phyloP scores from a whole-genome alignment of 1,140 invertebrate species.

The Tyrophagus putrescentiae region DNA sequence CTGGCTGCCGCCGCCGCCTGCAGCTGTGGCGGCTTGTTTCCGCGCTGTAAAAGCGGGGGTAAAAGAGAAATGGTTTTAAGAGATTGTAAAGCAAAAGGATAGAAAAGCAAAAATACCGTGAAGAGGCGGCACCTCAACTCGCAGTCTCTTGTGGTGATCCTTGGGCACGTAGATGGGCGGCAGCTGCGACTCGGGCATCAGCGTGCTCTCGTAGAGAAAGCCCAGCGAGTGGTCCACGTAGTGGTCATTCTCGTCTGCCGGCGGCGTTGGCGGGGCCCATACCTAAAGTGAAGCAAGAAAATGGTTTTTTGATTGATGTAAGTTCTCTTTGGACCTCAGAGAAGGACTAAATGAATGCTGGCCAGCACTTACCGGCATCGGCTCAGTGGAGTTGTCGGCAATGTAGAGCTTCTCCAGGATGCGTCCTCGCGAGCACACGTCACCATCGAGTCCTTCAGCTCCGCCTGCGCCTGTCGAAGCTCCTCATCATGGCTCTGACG shows the following conservation, averaged over 20 bases:
- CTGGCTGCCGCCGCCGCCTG: too few species aligned
- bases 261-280: slow-evolving; percentile 34
- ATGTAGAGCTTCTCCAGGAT: too few species aligned
- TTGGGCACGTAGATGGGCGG: slow-evolving; percentile 71
- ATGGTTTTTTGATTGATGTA: background rate
- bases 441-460: slow-evolving; percentile 42
- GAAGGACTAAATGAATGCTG: too few species aligned
- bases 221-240: slow-evolving; percentile 70
- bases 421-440: slow-evolving; percentile 56
- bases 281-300: background rate
- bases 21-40: too few species aligned
- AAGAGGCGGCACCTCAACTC: slow-evolving; percentile 42
- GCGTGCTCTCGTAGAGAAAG: slow-evolving; percentile 64
- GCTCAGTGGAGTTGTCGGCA: too few species aligned
- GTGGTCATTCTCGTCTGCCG: too few species aligned
- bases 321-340: background rate
- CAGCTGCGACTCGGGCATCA: slow-evolving; percentile 64
- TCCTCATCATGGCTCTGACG: background rate
- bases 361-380: too few species aligned
- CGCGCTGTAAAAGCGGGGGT: slow-evolving; percentile 2
- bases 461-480: background rate
- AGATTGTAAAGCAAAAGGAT: background rate
- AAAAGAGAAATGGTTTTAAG: background rate
- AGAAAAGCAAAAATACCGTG: slow-evolving; percentile 13
- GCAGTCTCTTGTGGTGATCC: slow-evolving; percentile 51